Percentiles rank a stretch among this genome's conserved stretches.
Conservation (phyloP, 2,113 vertebrate species). For the human (Homo sapiens) region DNA sequence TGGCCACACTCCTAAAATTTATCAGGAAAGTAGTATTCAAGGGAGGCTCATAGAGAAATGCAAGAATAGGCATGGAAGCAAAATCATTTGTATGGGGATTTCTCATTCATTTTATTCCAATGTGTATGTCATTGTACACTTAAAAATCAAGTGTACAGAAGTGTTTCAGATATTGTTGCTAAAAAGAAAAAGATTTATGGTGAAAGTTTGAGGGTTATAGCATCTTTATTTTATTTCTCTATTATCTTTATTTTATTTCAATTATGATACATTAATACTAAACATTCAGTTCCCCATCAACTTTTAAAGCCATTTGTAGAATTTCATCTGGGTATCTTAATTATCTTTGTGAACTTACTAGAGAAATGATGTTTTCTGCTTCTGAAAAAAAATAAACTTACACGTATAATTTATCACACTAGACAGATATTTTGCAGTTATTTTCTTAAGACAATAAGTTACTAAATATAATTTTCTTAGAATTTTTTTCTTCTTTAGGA, state of each 20-base stretch:
- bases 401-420: not conserved
- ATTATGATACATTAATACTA: not conserved
- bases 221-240: not conserved
- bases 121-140: not conserved
- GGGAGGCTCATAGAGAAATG: not conserved
- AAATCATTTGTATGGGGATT: not conserved
- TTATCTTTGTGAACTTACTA: not conserved
- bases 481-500: not conserved
- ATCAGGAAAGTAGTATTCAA: not conserved
- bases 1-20: not conserved
- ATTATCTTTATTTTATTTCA: not conserved
- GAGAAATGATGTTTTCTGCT: not conserved
- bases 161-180: not conserved
- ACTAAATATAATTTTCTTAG: not conserved
- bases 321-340: not conserved
- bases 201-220: not conserved
- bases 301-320: not conserved
- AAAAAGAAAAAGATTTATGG: not conserved
- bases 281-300: not conserved
- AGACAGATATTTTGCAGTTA: not conserved
- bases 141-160: not conserved
- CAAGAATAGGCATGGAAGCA: not conserved
- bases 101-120: not conserved
- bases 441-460: conserved; percentile 1
- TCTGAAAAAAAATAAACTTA: not conserved